Evolutionary conservation across 1,140 invertebrate genomes (phyloP), one percentile per base, ranked within the genome.

Genomic region (Drosophila ambigua): DNA sequence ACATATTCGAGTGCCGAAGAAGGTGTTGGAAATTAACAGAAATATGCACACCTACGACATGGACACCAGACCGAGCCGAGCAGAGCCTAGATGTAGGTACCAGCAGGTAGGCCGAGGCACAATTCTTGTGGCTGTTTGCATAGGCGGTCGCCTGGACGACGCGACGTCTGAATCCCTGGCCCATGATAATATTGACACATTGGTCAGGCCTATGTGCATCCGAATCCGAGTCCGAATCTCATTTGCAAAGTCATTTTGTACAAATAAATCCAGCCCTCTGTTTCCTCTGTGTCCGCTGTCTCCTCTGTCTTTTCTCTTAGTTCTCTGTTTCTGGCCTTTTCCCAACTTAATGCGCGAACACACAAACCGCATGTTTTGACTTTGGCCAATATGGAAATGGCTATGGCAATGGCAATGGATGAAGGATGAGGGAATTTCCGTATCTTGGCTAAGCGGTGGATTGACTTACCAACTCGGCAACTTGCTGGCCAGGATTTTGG

Each of bases 211-310:
- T 41, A 23, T 15, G 20, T 23, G n/a, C 5, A 26, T n/a, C 11
- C 28, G 61, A 57, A 57, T 28, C 15, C 49, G 50, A 16, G 53
- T 50, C 50, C 52, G 83, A 89, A 90, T 90, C 89, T 90, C 78
- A 90, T 90, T 90, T 90, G 88, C 81, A 79, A 90, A 90, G 88
- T 90, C 88, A 90, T 90, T 90, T 90, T 90, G 80, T 79, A 79
- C 67, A 90, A 90, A 90, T 90, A 91, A 90, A 90, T 90, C 78
- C 87, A 88, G 81, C 85, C 11, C 83, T 79, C 77, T 79, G 60
- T 24, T 35, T 20, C 24, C 45, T 43, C 16, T 51, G 60, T 24
- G 26, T 20, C 24, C 45, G 35, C 16, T 51, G 65, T 53, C 20
- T 20, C 20, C 20, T 20, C 20, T 20, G 20, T 20, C 20, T 20